Evolutionary conservation across 2,113 vertebrate genomes (phyloP).

Genomic region (Eira barbara): DNA sequence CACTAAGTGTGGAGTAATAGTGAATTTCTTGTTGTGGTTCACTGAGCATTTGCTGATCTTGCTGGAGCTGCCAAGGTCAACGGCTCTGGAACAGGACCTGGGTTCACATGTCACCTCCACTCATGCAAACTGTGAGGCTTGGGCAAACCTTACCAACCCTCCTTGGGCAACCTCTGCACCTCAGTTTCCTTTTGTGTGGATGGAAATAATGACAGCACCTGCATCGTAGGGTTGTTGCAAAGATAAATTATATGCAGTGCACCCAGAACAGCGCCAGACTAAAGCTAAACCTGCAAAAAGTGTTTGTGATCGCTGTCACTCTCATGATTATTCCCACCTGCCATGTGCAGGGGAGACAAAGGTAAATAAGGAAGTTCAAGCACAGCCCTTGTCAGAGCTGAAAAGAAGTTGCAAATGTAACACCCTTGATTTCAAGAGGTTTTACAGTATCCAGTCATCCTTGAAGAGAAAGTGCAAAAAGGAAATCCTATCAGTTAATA

Average conservation of each 20-base stretch:
- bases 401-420: conserved; percentile 39
- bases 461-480: conserved; percentile 58
- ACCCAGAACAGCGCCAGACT: background rate
- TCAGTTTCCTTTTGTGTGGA: background rate
- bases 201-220: background rate
- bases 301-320: background rate
- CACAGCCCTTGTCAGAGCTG: background rate
- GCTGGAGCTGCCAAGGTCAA: background rate
- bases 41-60: background rate
- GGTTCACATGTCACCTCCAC: background rate
- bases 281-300: background rate
- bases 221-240: background rate
- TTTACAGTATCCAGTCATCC: conserved; percentile 64
- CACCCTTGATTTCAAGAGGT: conserved; percentile 58
- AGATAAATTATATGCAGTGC: background rate
- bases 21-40: background rate
- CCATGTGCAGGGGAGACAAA: background rate
- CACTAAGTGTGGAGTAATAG: background rate
- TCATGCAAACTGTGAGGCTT: background rate
- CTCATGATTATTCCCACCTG: background rate
- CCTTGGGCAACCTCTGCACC: background rate
- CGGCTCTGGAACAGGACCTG: background rate
- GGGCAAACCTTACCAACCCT: too few species aligned
- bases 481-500: conserved; percentile 61
- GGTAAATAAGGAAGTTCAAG: conserved; percentile 40